These are phyloP conservation scores for Sialis fuliginosa DNA, from an alignment of 2,888 invertebrate genomes.

Conservation along the genomic window DNA sequence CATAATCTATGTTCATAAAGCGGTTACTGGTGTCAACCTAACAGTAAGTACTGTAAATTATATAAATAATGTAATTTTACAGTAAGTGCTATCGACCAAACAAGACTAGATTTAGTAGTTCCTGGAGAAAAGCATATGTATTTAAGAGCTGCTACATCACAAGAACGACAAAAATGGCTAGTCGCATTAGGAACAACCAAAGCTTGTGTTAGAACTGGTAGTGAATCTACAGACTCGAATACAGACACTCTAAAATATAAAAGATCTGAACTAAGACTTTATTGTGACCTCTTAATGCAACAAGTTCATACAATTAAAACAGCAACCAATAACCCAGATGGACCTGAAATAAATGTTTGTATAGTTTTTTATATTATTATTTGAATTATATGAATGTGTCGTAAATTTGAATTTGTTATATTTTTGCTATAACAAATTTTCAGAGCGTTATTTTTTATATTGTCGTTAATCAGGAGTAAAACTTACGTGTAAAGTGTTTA, in stretches of 20 bases:
- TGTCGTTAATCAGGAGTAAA: too few relatives aligned
- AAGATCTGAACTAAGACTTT: conserved; percentile 58
- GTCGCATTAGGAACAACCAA: conserved; percentile 66
- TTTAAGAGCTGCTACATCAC: conserved; percentile 54
- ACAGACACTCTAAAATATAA: conserved; percentile 47
- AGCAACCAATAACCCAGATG: conserved; percentile 35
- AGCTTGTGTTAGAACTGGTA: conserved; percentile 33
- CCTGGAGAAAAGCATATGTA: conserved; percentile 72
- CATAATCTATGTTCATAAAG: not conserved
- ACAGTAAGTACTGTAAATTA: too few relatives aligned
- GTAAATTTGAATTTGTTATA: not conserved
- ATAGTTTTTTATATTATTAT: too few relatives aligned
- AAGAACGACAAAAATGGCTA: conserved; percentile 65
- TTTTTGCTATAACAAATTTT: not conserved
- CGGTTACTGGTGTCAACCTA: too few relatives aligned
- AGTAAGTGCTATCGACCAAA: conserved; percentile 54
- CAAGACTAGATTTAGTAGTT: conserved; percentile 59
- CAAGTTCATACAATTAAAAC: conserved; percentile 61
- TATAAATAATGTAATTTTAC: conserved; percentile 14
- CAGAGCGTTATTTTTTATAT: not conserved
- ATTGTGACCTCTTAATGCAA: conserved; percentile 70
- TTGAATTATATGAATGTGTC: too few relatives aligned
- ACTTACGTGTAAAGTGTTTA: too few relatives aligned
- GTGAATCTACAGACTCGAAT: conserved; percentile 26
- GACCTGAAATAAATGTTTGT: conserved; percentile 39